Evolutionary conservation across 64 coral and sea anemone genomes (phyloP), one percentile per base, ranked within the genome.

Genomic region (Catalaphyllia jardinei): DNA sequence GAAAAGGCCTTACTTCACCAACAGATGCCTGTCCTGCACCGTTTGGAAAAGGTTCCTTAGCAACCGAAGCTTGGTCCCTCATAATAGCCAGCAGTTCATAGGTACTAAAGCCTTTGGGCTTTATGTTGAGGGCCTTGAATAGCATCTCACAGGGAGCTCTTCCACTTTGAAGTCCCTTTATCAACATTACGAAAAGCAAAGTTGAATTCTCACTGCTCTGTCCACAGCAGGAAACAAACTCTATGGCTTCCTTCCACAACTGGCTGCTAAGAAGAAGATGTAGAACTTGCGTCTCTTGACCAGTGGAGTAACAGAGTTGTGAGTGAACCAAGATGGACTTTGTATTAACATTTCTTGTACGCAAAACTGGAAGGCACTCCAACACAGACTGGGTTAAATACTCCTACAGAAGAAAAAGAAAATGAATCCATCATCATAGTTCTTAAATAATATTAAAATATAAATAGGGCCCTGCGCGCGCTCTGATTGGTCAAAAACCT

Each of bases 211-310:
- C 92, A 10, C 86, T 57, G 11, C 75, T 62, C 57, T 82, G 82
- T 54, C 83, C 60, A 88, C 75, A 86, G 14, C 77, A 78, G 15
- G 35, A 75, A 61, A 90, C 79, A 78, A 97, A 93, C 33, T 93
- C 92, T 18, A 97, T 82, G 25, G 92, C 83, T 60, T 97, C 88
- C 42, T 50, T 30, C 95, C 95, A 97, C 73, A 93, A 80, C 16
- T 49, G 67, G 31, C 90, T 88, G 16, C 71, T 89, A 8, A 97
- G 73, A 39, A 97, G 77, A 11, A 97, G 60, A 69, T 93, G 69
- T 67, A 97, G 49, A 18, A 92, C 88, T 65, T 97, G 91, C 17
- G 74, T 87, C 60, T 97, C 91, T 86, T 97, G 95, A 10, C 95
- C 95, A 42, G 83, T 77, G 52, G 89, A 87, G 82, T 86, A 94